Evolutionary conservation across 2,113 vertebrate species (phyloP).

Genomic region (Pavo muticus): DNA sequence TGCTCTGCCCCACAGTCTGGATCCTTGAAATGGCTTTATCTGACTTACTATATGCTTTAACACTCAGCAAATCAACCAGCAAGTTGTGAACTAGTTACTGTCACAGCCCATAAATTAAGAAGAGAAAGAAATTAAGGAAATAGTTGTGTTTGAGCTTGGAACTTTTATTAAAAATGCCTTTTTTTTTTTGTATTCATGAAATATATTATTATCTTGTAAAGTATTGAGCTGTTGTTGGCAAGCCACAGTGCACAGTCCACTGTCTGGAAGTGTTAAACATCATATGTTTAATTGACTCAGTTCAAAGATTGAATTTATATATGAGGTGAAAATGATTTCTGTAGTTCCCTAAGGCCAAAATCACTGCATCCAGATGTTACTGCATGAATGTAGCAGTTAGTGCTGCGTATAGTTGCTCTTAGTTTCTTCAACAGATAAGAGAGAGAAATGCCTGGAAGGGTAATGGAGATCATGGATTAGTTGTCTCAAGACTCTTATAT

Average conservation of each 20-base stretch:
- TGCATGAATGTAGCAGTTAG: not conserved
- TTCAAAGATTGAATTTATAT: not conserved
- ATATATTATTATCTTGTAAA: not conserved
- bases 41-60: not conserved
- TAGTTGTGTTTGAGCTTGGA: not conserved
- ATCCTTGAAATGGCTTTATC: not conserved
- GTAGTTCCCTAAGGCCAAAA: not conserved
- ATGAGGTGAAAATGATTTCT: slow-evolving; percentile 32
- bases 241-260: not conserved
- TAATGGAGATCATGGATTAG: not conserved
- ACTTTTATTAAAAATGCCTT: not conserved
- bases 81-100: not conserved
- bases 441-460: not conserved
- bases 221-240: not conserved
- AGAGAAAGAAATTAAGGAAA: slow-evolving; percentile 1
- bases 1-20: not conserved
- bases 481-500: not conserved
- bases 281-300: not conserved
- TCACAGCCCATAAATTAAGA: not conserved
- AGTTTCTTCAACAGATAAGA: not conserved
- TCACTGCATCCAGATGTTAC: not conserved
- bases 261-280: not conserved
- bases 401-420: not conserved
- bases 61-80: not conserved
- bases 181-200: not conserved